A percentile compares a stretch with the other conserved stretches of the same genome.
Evolutionary conservation across 2,888 invertebrate species (phyloP).

Genomic region (Chydorus sphaericus): DNA sequence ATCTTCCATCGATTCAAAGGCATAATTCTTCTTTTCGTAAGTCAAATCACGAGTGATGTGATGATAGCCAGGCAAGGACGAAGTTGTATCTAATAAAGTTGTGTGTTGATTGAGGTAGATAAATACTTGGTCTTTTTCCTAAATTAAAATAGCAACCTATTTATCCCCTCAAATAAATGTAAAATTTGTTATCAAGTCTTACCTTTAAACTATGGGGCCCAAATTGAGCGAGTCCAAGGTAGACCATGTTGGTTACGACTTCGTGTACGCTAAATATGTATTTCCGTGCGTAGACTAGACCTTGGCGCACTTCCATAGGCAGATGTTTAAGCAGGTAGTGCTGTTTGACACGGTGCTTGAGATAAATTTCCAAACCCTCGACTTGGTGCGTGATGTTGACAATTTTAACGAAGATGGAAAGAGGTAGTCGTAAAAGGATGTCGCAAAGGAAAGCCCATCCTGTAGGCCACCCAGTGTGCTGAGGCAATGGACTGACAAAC

Average conservation of each 20-base stretch:
- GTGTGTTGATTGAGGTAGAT: constrained; percentile 49
- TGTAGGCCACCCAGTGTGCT: constrained; percentile 38
- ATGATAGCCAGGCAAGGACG: constrained; percentile 44
- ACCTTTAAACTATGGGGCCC: constrained; percentile 47
- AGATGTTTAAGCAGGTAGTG: constrained; percentile 46
- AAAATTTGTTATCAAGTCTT: too few relatives aligned
- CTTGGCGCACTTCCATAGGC: constrained; percentile 37
- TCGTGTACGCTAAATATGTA: constrained; percentile 43
- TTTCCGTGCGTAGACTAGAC: constrained; percentile 38
- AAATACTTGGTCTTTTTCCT: constrained; percentile 31
- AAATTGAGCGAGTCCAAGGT: constrained; percentile 52
- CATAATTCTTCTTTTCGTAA: constrained; percentile 40
- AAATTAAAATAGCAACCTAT: neutral
- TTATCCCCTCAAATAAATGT: neutral
- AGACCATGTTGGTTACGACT: constrained; percentile 41
- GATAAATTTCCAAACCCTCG: constrained; percentile 39
- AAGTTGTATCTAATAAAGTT: constrained; percentile 46
- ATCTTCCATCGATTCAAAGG: constrained; percentile 37
- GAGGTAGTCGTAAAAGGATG: constrained; percentile 48
- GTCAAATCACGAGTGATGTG: constrained; percentile 38
- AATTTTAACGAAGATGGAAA: constrained; percentile 51
- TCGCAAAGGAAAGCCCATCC: constrained; percentile 60
- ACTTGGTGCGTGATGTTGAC: constrained; percentile 42
- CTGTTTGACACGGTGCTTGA: constrained; percentile 49
- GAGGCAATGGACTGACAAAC: constrained; percentile 51